Evolutionary conservation across 2,888 invertebrate species (phyloP), one percentile per base, ranked within the genome.

Genomic region (Vesta saturnalis): DNA sequence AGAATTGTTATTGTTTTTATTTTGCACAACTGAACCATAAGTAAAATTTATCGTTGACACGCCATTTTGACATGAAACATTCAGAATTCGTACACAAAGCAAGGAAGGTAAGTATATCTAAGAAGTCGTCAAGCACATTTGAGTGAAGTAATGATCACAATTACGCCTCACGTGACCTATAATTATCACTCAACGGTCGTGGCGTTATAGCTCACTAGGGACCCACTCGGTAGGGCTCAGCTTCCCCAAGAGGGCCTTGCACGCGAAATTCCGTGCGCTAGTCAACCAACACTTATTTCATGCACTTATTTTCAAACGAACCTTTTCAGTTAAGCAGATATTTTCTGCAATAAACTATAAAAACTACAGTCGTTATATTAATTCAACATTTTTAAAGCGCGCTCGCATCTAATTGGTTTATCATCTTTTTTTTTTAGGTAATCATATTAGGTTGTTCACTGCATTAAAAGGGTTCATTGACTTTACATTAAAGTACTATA

Each of bases 111-210:
- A 64, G 69, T 65, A 61, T 65, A 64, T 64, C 67, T 67, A 73
- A 74, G 74, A 74, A 72, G 67, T 73, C 74, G 71, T 69, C 69
- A 65, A 60, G 65, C 60, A 64, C 65, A 59, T 73, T 71, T 68
- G 69, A 73, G 72, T 71, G 72, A 69, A 79, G 75, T 80, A 82
- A 81, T 77, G 81, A 77, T 78, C 77, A 80, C 81, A 82, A 82
- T 83, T 82, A 82, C 78, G 73, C 77, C 79, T 82, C 82, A 82
- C 82, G 83, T 82, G 82, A 83, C 80, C 81, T 77, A 79, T 81
- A 83, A 83, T 83, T 83, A 82, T 82, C 81, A 80, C 81, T 81
- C 81, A 81, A 80, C 80, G 80, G 80, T 77, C 77, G 76, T 74
- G 71, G 75, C 73, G 77, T 81, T 78, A 77, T 77, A 72, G 76